Conservation (phyloP, 2,797 vertebrate species). For the Apogon hyalosoma region DNA sequence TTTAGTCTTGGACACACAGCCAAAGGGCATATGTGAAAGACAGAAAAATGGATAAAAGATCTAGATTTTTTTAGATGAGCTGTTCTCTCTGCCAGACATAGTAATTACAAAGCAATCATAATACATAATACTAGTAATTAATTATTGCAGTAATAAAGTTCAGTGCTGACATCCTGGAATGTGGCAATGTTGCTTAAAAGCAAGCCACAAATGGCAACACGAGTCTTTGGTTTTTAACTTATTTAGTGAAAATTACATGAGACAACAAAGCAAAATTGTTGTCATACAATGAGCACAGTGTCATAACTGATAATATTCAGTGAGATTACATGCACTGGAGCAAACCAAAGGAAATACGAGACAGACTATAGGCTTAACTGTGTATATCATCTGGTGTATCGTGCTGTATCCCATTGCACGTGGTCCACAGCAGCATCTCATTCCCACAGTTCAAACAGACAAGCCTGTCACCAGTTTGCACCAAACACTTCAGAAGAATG, state of each 20-base stretch:
- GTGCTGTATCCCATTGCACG: constrained; percentile 9
- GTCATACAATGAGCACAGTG: no score
- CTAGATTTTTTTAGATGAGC: constrained; percentile 16
- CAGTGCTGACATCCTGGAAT: not conserved
- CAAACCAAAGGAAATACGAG: constrained; percentile 10
- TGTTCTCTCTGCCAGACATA: not conserved
- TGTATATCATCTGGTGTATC: constrained; percentile 27
- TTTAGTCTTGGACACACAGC: constrained; percentile 30
- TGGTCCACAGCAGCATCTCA: constrained; percentile 37
- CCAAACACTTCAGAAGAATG: constrained; percentile 67
- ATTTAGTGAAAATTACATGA: not conserved
- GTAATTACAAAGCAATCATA: constrained; percentile 7
- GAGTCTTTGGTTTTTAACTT: no score
- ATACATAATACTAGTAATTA: not conserved
- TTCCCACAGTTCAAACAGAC: constrained; percentile 63
- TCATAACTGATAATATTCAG: no score
- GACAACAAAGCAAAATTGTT: not conserved
- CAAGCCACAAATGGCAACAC: not conserved
- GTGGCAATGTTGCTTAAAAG: not conserved
- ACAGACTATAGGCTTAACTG: not conserved
- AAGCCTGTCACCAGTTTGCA: constrained; percentile 61
- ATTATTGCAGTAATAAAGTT: not conserved
- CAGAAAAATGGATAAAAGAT: constrained; percentile 16
- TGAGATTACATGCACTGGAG: constrained; percentile 12
- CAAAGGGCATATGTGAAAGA: constrained; percentile 38